These are phyloP conservation scores for Chionoecetes opilio DNA, from an alignment of 1,140 invertebrate species.

Conservation along the genomic window DNA sequence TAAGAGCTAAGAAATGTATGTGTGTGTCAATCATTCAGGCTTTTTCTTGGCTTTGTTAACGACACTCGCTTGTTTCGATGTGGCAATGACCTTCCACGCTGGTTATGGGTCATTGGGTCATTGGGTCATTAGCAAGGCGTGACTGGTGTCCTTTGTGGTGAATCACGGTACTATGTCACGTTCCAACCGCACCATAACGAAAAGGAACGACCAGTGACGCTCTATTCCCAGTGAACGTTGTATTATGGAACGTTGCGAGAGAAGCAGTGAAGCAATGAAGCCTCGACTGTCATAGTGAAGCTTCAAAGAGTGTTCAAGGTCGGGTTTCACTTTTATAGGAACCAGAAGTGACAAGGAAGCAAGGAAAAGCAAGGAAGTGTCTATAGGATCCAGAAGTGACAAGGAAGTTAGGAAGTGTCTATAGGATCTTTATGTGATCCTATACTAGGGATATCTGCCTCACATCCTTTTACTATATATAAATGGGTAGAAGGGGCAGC, in stretches of 20 bases:
- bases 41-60: background rate
- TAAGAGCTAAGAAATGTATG: no score
- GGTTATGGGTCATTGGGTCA: no score
- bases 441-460: background rate
- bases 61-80: no score
- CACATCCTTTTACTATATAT: background rate
- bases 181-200: no score
- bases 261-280: background rate
- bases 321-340: background rate
- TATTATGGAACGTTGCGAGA: no score
- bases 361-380: no score
- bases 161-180: no score
- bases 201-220: no score
- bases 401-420: no score
- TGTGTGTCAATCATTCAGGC: background rate
- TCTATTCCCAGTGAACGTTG: no score
- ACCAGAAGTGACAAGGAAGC: background rate
- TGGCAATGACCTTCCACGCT: no score
- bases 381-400: background rate
- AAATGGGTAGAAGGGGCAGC: background rate
- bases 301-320: background rate
- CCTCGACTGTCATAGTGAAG: background rate
- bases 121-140: background rate
- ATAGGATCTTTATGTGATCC: background rate
- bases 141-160: background rate